A percentile compares a stretch with the other conserved stretches of the same genome.
Evolutionary conservation across 2,888 invertebrate species (phyloP).

Genomic region (Abrostola triplasia): DNA sequence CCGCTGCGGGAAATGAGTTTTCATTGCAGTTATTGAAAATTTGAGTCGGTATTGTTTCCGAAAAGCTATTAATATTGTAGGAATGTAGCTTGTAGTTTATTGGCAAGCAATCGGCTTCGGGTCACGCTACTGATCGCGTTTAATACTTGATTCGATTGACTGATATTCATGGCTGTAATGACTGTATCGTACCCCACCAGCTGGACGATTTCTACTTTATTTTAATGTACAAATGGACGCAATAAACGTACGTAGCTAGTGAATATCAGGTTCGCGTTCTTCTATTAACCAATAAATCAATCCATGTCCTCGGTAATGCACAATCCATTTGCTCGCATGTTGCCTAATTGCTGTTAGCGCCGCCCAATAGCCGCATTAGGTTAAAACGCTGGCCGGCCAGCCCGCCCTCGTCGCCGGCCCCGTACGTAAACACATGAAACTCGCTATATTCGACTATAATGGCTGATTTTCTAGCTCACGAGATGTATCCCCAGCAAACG

Average conservation of each 20-base stretch:
- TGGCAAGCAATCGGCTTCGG: slow-evolving; percentile 69
- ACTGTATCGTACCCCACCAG: slow-evolving; percentile 75
- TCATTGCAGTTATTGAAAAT: slow-evolving; percentile 68
- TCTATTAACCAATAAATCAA: slow-evolving; percentile 82
- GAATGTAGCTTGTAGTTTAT: slow-evolving; percentile 62
- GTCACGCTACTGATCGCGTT: slow-evolving; percentile 74
- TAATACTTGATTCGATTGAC: slow-evolving; percentile 69
- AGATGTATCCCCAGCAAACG: slow-evolving; percentile 84
- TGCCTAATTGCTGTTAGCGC: slow-evolving; percentile 86
- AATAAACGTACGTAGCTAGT: slow-evolving; percentile 12
- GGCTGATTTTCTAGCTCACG: slow-evolving; percentile 88
- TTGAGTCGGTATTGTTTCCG: slow-evolving; percentile 64
- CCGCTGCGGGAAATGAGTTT: slow-evolving; percentile 68
- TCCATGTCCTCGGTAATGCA: slow-evolving; percentile 85
- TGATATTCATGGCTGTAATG: slow-evolving; percentile 73
- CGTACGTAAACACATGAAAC: slow-evolving; percentile 64
- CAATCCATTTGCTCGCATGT: slow-evolving; percentile 86
- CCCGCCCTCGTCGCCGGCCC: slow-evolving; percentile 65
- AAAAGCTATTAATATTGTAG: slow-evolving; percentile 73
- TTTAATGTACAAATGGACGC: slow-evolving; percentile 65
- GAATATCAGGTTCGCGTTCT: slow-evolving; percentile 59
- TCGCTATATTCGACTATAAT: slow-evolving; percentile 81
- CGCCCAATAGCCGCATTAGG: slow-evolving; percentile 86
- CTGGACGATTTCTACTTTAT: slow-evolving; percentile 34
- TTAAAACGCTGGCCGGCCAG: slow-evolving; percentile 73